Conservation (phyloP, 2,113 vertebrate genomes). For the Centropristis striata region DNA sequence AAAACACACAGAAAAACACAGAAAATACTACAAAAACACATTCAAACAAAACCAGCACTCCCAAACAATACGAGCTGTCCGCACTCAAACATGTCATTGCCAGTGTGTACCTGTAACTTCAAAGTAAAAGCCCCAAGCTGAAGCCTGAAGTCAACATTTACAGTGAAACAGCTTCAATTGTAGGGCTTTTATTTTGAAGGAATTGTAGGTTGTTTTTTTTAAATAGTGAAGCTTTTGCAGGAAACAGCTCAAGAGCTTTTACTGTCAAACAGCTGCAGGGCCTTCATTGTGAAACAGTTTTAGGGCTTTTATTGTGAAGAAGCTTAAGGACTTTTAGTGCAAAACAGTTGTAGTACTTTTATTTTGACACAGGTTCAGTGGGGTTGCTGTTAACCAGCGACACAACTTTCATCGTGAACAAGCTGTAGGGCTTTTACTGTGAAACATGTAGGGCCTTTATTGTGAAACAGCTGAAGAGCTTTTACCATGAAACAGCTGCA, state of each 20-base stretch:
- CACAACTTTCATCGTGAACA: neutral
- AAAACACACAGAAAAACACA: too few relatives aligned
- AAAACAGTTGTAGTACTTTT: neutral
- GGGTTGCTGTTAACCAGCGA: neutral
- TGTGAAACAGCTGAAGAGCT: neutral
- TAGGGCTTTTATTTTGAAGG: too few relatives aligned
- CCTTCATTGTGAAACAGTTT: too few relatives aligned
- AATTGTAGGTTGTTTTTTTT: too few relatives aligned
- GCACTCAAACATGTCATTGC: neutral
- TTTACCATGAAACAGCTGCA: neutral
- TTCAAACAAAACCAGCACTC: neutral
- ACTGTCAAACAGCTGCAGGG: neutral
- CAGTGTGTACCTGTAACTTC: neutral
- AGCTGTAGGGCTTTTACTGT: neutral
- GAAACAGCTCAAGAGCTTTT: neutral
- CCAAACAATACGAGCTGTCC: too few relatives aligned
- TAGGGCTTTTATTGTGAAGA: neutral
- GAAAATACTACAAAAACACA: too few relatives aligned
- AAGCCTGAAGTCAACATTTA: neutral
- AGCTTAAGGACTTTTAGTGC: neutral
- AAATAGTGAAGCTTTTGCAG: too few relatives aligned
- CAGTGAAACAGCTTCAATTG: neutral
- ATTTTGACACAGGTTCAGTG: neutral
- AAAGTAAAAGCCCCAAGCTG: neutral
- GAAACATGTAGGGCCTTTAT: neutral